phyloP scores from a whole-genome alignment of 2,888 invertebrate species.

The Hartigia nigra region DNA sequence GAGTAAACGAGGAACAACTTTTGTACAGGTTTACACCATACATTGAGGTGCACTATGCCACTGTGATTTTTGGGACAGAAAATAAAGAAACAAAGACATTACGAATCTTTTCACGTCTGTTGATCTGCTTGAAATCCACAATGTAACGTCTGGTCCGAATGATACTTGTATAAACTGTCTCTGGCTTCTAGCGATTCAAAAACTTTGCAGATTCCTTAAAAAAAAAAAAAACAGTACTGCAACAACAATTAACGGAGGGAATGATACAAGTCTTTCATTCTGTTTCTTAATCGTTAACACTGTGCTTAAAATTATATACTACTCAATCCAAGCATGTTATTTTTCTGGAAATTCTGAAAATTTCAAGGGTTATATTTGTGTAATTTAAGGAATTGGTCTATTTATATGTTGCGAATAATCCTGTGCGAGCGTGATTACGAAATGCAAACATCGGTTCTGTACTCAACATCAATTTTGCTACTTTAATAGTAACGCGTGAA shows the following conservation, averaged over 20 bases:
- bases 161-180: background rate
- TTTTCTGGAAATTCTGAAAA: background rate
- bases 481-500: background rate
- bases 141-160: background rate
- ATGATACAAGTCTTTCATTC: background rate
- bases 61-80: conserved; percentile 59
- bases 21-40: conserved; percentile 57
- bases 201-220: background rate
- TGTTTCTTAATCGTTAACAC: background rate
- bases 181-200: background rate
- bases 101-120: background rate
- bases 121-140: background rate
- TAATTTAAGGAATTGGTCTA: background rate
- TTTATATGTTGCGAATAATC: background rate
- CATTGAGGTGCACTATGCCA: conserved; percentile 48
- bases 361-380: background rate
- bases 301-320: background rate
- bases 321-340: background rate
- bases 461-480: background rate
- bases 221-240: background rate
- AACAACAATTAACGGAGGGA: background rate
- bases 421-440: background rate
- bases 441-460: background rate
- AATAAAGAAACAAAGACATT: conserved; percentile 38
- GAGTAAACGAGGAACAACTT: conserved; percentile 53